Percentiles rank a stretch among this genome's conserved stretches.
Evolutionary conservation across 2,113 vertebrate species (phyloP).

Genomic region (Suricata suricatta): DNA sequence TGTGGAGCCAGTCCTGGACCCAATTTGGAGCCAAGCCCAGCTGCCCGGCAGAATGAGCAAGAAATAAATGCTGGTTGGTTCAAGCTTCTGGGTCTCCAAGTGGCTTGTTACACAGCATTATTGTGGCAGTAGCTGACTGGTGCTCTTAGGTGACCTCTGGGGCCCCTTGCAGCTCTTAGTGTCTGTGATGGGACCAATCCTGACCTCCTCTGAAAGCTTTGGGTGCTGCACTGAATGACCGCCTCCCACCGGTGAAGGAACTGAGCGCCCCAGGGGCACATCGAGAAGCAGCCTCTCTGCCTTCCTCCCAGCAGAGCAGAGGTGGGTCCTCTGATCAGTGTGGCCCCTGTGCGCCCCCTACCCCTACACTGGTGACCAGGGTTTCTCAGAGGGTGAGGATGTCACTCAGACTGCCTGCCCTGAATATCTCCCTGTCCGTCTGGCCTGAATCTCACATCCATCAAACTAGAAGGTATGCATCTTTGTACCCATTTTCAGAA

Average conservation of each 20-base stretch:
- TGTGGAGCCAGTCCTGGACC: neutral
- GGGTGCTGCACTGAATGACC: neutral
- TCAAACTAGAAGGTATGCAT: neutral
- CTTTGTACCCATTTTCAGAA: neutral
- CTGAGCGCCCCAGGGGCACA: neutral
- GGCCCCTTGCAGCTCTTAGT: neutral
- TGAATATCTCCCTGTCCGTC: neutral
- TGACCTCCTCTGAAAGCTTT: neutral
- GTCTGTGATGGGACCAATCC: neutral
- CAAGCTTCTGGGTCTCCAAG: neutral
- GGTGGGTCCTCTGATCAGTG: neutral
- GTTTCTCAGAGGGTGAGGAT: neutral
- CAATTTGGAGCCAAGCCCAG: neutral
- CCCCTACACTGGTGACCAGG: neutral
- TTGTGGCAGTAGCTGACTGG: neutral
- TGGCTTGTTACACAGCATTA: neutral
- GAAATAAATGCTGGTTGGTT: neutral
- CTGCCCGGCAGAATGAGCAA: neutral
- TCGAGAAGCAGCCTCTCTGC: neutral
- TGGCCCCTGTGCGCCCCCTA: neutral
- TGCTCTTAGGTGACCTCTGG: neutral
- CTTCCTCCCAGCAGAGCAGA: neutral
- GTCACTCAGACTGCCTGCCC: neutral
- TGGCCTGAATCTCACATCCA: neutral
- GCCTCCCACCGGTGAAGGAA: neutral